phyloP scores from a whole-genome alignment of 2,797 vertebrate genomes.

The Pangasius sanitwongsei region DNA sequence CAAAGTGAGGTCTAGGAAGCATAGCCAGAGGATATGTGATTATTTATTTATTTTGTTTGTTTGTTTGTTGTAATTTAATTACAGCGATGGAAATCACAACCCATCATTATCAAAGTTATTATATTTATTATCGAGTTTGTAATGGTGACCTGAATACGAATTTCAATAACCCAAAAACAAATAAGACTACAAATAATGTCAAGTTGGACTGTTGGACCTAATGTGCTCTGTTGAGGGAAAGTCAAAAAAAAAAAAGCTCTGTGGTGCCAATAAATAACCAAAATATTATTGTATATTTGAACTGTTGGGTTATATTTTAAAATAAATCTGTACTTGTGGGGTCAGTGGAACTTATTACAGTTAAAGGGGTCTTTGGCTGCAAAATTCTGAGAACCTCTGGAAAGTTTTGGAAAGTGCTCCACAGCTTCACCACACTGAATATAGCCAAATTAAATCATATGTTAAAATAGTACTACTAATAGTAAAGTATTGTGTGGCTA shows the following conservation, averaged over 20 bases:
- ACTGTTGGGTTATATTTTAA: neutral
- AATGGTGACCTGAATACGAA: neutral
- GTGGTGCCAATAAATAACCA: neutral
- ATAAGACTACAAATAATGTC: neutral
- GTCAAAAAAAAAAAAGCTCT: neutral
- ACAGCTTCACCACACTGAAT: neutral
- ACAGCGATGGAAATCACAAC: neutral
- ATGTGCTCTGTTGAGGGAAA: neutral
- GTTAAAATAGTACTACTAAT: slow-evolving; percentile 17
- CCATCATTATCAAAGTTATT: neutral
- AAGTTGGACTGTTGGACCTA: neutral
- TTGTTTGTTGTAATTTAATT: neutral
- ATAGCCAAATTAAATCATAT: neutral
- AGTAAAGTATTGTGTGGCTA: slow-evolving; percentile 16
- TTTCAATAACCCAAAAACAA: neutral
- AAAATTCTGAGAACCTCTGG: neutral
- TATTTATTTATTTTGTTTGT: neutral
- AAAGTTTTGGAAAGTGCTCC: neutral
- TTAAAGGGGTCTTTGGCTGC: neutral
- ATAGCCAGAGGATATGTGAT: neutral
- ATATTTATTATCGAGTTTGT: neutral
- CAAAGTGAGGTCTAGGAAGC: neutral
- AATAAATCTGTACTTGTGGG: neutral
- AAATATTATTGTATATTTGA: neutral
- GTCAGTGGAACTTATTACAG: too few species aligned